A percentile compares a stretch with the other conserved stretches of the same genome.
These are phyloP conservation scores for Gambusia affinis DNA, from an alignment of 2,113 vertebrate species.

Conservation along the genomic window DNA sequence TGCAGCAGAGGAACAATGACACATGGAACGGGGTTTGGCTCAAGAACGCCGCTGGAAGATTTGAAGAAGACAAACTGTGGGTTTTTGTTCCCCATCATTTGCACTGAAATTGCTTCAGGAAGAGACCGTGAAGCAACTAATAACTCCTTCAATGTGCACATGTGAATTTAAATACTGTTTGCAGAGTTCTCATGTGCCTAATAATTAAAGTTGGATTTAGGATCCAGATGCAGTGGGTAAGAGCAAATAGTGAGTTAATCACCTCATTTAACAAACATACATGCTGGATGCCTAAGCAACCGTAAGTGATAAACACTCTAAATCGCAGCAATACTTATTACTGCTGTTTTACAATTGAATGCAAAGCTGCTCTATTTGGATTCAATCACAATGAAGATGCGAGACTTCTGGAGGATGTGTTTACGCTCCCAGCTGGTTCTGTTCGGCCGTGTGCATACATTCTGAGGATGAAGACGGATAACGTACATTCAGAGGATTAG, in stretches of 20 bases:
- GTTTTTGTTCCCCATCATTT: constrained; percentile 6
- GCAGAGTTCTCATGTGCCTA: background rate
- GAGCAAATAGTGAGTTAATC: constrained; percentile 9
- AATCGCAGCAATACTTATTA: background rate
- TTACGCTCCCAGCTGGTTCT: background rate
- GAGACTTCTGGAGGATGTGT: background rate
- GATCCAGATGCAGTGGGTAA: background rate
- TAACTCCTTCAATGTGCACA: background rate
- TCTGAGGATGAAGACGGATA: constrained; percentile 6
- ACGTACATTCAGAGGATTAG: constrained; percentile 19
- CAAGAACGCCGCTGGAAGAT: background rate
- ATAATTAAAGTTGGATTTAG: constrained; percentile 11
- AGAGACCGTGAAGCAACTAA: background rate
- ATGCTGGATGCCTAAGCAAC: background rate
- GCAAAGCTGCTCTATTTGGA: background rate
- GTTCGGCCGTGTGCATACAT: background rate
- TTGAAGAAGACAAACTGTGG: background rate
- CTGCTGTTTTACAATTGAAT: background rate
- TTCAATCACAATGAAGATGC: background rate
- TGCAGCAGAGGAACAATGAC: constrained; percentile 6
- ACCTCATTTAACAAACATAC: constrained; percentile 10
- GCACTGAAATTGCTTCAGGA: constrained; percentile 3
- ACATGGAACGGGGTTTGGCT: constrained; percentile 1
- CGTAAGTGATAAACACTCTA: background rate
- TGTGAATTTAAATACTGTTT: background rate